A percentile compares a stretch with the other conserved stretches of the same genome.
These are phyloP conservation scores for Drosophila insularis DNA, from an alignment of 1,140 invertebrate species.

Conservation along the genomic window DNA sequence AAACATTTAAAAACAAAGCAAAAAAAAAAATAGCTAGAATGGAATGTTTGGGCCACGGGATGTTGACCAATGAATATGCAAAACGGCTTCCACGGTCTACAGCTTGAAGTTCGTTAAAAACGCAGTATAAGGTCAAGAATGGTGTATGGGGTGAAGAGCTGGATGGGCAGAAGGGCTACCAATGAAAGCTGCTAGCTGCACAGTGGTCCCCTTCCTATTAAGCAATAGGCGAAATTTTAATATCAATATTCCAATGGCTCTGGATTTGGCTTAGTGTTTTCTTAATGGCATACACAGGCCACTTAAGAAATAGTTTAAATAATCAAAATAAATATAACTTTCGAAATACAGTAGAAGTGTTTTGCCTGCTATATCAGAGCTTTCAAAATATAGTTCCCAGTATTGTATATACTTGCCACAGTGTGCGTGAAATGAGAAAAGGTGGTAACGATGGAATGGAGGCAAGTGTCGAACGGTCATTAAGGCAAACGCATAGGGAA, in stretches of 20 bases:
- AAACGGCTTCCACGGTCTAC: constrained; percentile 42
- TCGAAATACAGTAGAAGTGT: neutral
- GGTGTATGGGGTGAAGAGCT: neutral
- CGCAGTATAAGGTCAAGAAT: constrained; percentile 62
- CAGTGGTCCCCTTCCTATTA: neutral
- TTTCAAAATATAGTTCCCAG: no score
- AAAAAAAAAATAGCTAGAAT: neutral
- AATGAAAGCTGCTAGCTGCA: neutral
- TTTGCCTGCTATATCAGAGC: neutral
- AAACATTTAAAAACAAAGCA: neutral
- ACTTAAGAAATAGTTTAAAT: no score
- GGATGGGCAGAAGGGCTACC: neutral
- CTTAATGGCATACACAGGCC: no score
- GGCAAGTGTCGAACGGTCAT: constrained; percentile 56
- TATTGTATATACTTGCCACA: neutral
- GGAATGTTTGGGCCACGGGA: constrained; percentile 4
- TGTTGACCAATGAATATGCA: constrained; percentile 76
- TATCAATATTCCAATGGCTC: no score
- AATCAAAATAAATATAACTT: neutral
- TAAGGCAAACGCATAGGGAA: constrained; percentile 54
- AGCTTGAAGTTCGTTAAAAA: constrained; percentile 62
- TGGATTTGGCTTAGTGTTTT: no score
- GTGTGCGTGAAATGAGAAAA: neutral
- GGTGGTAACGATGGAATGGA: constrained; percentile 10
- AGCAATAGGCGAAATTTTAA: neutral